Base-by-base conservation (phyloP, 2,113 vertebrate species). In the Misgurnus mizolepis region DNA sequence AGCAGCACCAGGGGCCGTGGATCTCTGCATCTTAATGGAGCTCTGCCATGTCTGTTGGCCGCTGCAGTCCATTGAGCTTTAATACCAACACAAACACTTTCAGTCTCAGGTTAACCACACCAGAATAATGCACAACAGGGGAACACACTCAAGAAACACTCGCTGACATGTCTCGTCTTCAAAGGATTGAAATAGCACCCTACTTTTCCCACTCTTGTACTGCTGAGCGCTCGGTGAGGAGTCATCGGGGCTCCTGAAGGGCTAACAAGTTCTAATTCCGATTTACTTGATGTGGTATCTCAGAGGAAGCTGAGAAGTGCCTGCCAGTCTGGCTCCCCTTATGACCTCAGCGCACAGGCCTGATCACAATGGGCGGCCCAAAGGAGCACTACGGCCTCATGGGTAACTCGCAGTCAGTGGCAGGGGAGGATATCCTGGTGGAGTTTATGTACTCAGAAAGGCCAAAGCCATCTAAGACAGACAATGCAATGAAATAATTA, bases 201-300 rank as follows among this genome's bases (percentile, higher is more conserved):
- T 74, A 61, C 39, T 79, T 70, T 70, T 71, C 78, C 55, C 81
- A 78, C 76, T 80, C 70, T 78, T 73, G 62, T 73, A 77, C 72
- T 43, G 40, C 0, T 3, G 75, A 64, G 77, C 67, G 84, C 78
- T 73, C 65, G 77, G 74, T 53, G 41, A 72, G 70, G 47, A 87
- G 86, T 90, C 89, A 89, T 92, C 89, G 88, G 87, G 87, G 86
- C 84, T 88, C 88, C 86, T 90, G 87, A 72, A 91, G 89, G 88
- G 86, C 88, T 89, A 90, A 90, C 78, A 64, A 86, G 88, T 90
- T 86, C 89, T 90, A 90, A 91, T 88, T 91, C 87, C 89, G 90
- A 93, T 92, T 91, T 92, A 93, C 90, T 92, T 91, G 90, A 92
- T 93, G 90, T 93, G 88, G 86, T 90, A 93, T 94, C 91, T 92